Conservation (phyloP, 1,140 invertebrate genomes). For the Orchestia grillus region DNA sequence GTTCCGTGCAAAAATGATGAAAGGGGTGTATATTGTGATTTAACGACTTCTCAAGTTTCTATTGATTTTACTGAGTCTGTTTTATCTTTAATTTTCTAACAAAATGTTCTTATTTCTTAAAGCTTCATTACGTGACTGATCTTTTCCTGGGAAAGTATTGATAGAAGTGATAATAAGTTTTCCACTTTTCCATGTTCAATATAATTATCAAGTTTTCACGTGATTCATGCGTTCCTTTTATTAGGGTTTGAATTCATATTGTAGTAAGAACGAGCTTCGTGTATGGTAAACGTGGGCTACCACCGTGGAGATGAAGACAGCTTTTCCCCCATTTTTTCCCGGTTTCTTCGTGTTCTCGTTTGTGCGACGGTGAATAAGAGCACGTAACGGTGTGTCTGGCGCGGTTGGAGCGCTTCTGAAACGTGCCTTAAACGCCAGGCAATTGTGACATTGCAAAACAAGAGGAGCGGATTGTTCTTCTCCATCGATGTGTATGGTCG, state of each 20-base stretch:
- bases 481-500: not conserved
- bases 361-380: not conserved
- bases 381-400: conserved; percentile 5
- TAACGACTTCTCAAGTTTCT: not conserved
- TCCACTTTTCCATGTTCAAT: no score
- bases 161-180: no score
- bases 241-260: not conserved
- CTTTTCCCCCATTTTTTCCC: not conserved
- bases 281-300: not conserved
- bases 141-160: no score
- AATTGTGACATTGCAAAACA: conserved; percentile 24
- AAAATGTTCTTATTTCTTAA: not conserved
- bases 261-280: not conserved
- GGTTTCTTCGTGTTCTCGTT: not conserved
- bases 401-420: not conserved
- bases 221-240: not conserved
- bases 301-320: not conserved
- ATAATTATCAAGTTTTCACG: no score
- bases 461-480: conserved; percentile 11
- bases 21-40: not conserved
- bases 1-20: not conserved
- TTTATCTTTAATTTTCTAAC: not conserved
- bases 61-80: not conserved
- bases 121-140: not conserved
- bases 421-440: conserved; percentile 3